Conservation (phyloP, 2,888 invertebrate genomes). For the Patella ulyssiponensis region DNA sequence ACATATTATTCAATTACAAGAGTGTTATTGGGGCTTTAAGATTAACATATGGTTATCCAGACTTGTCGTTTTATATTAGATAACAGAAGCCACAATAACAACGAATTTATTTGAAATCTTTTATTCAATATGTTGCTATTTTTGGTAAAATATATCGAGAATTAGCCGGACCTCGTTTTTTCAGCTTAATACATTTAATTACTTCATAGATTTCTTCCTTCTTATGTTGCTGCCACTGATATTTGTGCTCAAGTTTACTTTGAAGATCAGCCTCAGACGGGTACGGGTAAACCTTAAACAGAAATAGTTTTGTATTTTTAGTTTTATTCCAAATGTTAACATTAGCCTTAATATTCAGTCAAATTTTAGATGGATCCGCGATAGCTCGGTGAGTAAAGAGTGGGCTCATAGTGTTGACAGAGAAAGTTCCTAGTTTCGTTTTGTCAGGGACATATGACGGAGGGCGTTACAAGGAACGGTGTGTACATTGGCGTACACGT, state of each 20-base stretch:
- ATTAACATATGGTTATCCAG: background rate
- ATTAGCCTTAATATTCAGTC: no score
- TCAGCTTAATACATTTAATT: constrained; percentile 35
- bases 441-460: no score
- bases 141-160: constrained; percentile 10
- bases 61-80: constrained; percentile 11
- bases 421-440: no score
- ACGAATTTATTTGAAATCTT: background rate
- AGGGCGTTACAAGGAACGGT: no score
- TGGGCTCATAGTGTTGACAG: no score
- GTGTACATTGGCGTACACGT: no score
- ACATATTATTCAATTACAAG: no score
- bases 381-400: no score
- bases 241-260: constrained; percentile 45
- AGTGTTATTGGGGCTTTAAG: no score
- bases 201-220: constrained; percentile 37
- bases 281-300: constrained; percentile 57
- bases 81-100: background rate
- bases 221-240: constrained; percentile 58
- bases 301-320: background rate
- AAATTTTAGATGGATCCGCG: no score
- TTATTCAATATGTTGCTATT: constrained; percentile 5
- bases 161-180: background rate
- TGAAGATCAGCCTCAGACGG: constrained; percentile 57
- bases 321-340: background rate